These are phyloP conservation scores for Cottus gobio DNA, from an alignment of 2,113 vertebrate genomes.

Conservation along the genomic window DNA sequence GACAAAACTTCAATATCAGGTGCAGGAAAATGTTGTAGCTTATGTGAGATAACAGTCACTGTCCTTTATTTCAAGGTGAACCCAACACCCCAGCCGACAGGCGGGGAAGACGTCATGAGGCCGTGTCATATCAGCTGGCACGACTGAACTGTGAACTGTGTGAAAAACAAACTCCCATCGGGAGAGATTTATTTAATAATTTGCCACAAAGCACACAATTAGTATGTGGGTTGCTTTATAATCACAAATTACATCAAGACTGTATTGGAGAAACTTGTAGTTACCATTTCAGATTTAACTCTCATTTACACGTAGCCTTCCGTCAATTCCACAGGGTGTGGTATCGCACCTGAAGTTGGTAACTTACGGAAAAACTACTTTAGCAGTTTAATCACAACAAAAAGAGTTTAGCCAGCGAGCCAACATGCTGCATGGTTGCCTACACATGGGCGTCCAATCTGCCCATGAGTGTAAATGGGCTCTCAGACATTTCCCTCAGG, in stretches of 20 bases:
- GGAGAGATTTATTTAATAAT: neutral
- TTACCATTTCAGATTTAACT: neutral
- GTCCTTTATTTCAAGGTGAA: slow-evolving; percentile 50
- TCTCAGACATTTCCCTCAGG: neutral
- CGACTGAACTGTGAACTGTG: slow-evolving; percentile 2
- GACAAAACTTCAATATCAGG: neutral
- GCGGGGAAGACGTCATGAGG: slow-evolving; percentile 26
- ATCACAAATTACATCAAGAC: neutral
- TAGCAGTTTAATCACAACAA: neutral
- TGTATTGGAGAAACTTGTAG: neutral
- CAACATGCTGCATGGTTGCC: neutral
- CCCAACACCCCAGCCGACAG: slow-evolving; percentile 12
- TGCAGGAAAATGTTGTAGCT: neutral
- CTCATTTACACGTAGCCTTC: too few relatives aligned
- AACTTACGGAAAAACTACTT: neutral
- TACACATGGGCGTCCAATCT: neutral
- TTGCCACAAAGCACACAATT: neutral
- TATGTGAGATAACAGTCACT: neutral
- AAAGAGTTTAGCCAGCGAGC: neutral
- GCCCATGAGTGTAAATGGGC: neutral
- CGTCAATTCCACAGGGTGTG: neutral
- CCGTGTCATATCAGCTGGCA: slow-evolving; percentile 38
- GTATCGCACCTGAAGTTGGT: neutral
- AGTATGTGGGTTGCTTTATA: neutral
- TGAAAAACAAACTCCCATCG: neutral